Evolutionary conservation across 1,140 invertebrate genomes (phyloP), one percentile per base, ranked within the genome.

Genomic region (Drosophila busckii): DNA sequence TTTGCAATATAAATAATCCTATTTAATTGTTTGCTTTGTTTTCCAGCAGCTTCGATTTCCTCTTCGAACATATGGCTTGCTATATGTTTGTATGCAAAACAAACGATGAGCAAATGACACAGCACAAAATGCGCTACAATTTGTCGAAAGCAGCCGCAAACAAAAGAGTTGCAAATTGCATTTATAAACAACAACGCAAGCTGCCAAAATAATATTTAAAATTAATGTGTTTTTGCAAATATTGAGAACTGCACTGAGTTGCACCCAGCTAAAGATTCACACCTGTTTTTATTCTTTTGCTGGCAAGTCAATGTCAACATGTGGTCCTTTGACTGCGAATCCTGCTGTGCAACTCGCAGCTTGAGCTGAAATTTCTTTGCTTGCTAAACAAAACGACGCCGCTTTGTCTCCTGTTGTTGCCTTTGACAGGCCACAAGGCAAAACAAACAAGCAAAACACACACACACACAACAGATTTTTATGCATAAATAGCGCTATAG

Each of bases 201-300:
- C 59, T 80, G 75, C 75, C 73, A 80, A 80, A 80, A 82, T 82
- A 80, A 82, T 82, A 82, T 80, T 69, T 56, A 80, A 82, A 73
- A 80, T 80, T 73, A 80, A 80, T 80, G 73, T 28, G 52, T 63
- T 67, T 46, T 19, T 20, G 16, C 22, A 16, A 29, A 10, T 26
- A 25, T 8, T n/a, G 22, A 20, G 13, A 19, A 10, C 17, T 19
- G 32, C 3, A 26, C 9, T 29, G 26, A 19, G 28, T 63, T 73
- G 73, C 73, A 80, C 75, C 73, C 73, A 80, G 75, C 82, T 73
- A 46, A 12, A 23, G 50, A 32, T 80, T 80, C 75, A 80, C 73
- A 80, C 73, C 73, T 80, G 73, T 82, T 65, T 38, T n/a, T n/a
- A n/a, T n/a, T n/a, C 12, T 25, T 38, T 31, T 25, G 56, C 37